Percentiles rank a stretch among this genome's conserved stretches.
These are phyloP conservation scores for Arion vulgaris DNA, from an alignment of 1,140 invertebrate species.

Conservation along the genomic window DNA sequence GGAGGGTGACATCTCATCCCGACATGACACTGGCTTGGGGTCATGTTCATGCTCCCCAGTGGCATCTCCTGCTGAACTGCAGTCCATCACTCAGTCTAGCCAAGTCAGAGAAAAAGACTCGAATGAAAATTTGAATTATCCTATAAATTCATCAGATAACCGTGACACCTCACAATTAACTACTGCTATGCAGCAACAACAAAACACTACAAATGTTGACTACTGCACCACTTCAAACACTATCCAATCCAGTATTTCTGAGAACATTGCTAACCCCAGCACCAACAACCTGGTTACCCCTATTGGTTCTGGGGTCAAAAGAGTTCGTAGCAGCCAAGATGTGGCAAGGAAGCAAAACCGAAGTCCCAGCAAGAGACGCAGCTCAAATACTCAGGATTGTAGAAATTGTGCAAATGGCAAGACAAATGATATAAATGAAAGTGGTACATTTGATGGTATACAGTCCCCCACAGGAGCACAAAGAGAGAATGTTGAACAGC, in stretches of 20 bases:
- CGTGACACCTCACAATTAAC: constrained; percentile 14
- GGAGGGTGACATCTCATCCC: constrained; percentile 9
- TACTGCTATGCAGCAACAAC: constrained; percentile 6
- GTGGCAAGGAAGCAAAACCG: not conserved
- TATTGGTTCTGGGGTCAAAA: not conserved
- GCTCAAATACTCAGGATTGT: not conserved
- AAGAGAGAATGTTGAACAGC: not conserved
- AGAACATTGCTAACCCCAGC: not conserved
- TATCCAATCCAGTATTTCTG: not conserved
- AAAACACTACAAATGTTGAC: constrained; percentile 1
- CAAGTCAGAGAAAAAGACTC: constrained; percentile 62
- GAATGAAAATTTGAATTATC: constrained; percentile 65
- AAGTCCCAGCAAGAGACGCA: not conserved
- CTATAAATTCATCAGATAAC: constrained; percentile 31
- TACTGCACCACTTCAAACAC: not conserved
- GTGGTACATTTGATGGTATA: not conserved
- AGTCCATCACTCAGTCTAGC: constrained; percentile 39
- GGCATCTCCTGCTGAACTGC: constrained; percentile 30
- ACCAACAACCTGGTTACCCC: not conserved
- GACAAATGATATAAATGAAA: too few relatives aligned
- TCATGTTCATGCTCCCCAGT: constrained; percentile 32
- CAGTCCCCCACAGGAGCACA: not conserved
- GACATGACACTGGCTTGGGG: constrained; percentile 16
- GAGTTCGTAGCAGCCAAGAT: constrained; percentile 20
- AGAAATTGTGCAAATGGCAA: not conserved